phyloP scores from a whole-genome alignment of 37 sponge, comb jelly and placozoan species.

The Halichondria panicea region DNA sequence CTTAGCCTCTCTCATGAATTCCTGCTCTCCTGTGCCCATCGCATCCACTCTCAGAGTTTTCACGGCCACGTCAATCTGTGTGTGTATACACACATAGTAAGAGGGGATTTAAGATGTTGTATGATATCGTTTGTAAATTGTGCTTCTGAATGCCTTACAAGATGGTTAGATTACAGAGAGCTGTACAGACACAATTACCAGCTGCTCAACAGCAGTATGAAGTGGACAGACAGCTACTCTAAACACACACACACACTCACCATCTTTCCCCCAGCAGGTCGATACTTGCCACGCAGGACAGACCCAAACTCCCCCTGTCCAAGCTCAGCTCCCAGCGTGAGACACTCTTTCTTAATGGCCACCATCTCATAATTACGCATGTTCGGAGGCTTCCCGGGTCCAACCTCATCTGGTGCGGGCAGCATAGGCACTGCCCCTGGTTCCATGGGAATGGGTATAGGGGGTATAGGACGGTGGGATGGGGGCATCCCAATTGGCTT shows the following conservation, averaged over 20 bases:
- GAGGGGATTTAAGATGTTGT: no score
- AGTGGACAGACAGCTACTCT: not conserved
- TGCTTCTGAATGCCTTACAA: no score
- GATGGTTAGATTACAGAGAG: no score
- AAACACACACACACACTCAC: slow-evolving; percentile 17
- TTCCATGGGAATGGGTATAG: not conserved
- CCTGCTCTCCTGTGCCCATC: slow-evolving; percentile 81
- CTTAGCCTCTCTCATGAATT: slow-evolving; percentile 90
- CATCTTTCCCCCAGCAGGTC: slow-evolving; percentile 27
- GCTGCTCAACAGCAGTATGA: not conserved
- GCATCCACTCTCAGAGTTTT: slow-evolving; percentile 86
- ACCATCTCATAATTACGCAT: slow-evolving; percentile 30
- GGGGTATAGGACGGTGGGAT: not conserved
- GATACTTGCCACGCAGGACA: slow-evolving; percentile 75
- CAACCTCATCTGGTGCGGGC: no score
- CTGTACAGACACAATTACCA: no score
- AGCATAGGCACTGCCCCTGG: not conserved
- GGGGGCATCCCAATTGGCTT: no score
- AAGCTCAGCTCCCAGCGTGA: slow-evolving; percentile 56
- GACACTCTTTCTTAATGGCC: slow-evolving; percentile 24
- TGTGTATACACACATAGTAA: no score
- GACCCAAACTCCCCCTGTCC: slow-evolving; percentile 94
- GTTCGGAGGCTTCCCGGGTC: no score
- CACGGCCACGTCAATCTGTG: slow-evolving; percentile 85
- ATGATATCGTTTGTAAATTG: no score